phyloP scores from a whole-genome alignment of 2,797 vertebrate genomes.

The Furcifer pardalis region DNA sequence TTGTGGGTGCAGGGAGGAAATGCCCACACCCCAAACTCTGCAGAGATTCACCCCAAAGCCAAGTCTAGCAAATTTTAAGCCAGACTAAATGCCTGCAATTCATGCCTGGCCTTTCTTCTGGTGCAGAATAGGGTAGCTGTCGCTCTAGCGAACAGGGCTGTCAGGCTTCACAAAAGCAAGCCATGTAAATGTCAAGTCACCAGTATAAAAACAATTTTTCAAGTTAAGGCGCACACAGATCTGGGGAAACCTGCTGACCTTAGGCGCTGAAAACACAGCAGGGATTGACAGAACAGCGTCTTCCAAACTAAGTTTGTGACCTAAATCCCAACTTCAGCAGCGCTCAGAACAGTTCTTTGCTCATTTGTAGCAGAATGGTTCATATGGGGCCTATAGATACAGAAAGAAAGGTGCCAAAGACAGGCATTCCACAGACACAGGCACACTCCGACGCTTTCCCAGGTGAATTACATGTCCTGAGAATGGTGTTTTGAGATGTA shows the following conservation, averaged over 20 bases:
- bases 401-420: not conserved
- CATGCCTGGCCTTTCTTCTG: conserved; percentile 56
- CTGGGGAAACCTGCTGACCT: conserved; percentile 51
- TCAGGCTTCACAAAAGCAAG: conserved; percentile 70
- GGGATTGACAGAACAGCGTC: conserved; percentile 46
- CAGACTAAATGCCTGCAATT: conserved; percentile 51
- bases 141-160: conserved; percentile 62
- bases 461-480: not conserved
- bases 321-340: conserved; percentile 50
- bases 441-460: too few species aligned
- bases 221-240: conserved; percentile 52
- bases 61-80: conserved; percentile 30
- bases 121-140: conserved; percentile 64
- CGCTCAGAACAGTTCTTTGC: not conserved
- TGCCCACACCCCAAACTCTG: conserved; percentile 12
- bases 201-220: conserved; percentile 70
- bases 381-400: too few species aligned
- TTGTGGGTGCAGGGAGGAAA: too few species aligned
- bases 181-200: conserved; percentile 70
- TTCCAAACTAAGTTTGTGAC: conserved; percentile 57
- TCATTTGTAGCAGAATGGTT: conserved; percentile 17
- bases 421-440: too few species aligned
- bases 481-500: not conserved
- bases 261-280: conserved; percentile 19
- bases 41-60: conserved; percentile 42